These are phyloP conservation scores for Fragum fragum DNA, from an alignment of 2,888 invertebrate species.

Conservation along the genomic window DNA sequence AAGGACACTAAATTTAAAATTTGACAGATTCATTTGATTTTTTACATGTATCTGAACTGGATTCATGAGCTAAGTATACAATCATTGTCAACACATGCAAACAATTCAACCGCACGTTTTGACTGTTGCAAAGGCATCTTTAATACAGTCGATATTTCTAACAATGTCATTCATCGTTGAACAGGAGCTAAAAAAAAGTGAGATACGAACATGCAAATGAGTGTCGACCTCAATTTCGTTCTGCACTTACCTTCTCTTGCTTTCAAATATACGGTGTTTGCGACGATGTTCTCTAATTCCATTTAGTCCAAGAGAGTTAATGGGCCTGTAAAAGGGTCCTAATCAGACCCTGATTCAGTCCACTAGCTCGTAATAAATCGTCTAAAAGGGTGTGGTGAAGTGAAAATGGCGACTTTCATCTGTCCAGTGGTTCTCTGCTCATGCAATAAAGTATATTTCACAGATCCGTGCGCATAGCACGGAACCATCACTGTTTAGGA, in stretches of 20 bases:
- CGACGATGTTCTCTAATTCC: slow-evolving; percentile 87
- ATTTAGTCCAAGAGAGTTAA: slow-evolving; percentile 78
- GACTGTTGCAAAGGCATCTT: no score
- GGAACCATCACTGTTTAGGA: slow-evolving; percentile 47
- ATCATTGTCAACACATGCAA: no score
- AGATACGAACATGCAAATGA: slow-evolving; percentile 24
- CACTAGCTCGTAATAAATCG: slow-evolving; percentile 70
- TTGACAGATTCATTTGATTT: no score
- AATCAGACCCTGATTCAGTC: slow-evolving; percentile 78
- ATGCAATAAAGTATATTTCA: background rate
- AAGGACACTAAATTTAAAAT: no score
- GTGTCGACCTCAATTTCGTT: slow-evolving; percentile 30
- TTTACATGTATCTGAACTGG: no score
- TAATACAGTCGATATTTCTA: no score
- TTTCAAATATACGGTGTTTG: slow-evolving; percentile 87
- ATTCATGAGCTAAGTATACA: no score
- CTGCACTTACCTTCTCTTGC: slow-evolving; percentile 86
- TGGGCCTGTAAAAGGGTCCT: slow-evolving; percentile 81
- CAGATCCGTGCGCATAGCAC: background rate
- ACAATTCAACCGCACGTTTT: no score
- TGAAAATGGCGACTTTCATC: slow-evolving; percentile 74
- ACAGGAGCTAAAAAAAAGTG: background rate
- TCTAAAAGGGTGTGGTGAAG: slow-evolving; percentile 82
- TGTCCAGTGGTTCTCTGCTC: slow-evolving; percentile 34
- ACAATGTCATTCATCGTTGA: background rate